Base-by-base conservation (phyloP, 2,113 vertebrate species). In the Amblyopsis rosae region DNA sequence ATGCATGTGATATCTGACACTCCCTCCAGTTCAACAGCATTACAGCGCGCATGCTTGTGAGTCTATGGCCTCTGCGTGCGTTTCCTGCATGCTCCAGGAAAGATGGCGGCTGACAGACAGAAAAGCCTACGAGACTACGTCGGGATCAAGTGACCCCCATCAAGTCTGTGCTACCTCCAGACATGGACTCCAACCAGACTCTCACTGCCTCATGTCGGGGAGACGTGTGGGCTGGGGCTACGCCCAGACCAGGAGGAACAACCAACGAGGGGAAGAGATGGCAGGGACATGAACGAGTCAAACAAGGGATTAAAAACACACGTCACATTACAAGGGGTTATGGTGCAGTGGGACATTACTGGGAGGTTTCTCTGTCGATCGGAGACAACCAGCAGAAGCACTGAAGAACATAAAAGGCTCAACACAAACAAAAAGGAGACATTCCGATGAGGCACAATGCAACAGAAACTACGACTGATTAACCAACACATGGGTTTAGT, bases 171-270 rank as follows among this genome's bases (percentile, higher is more conserved):
- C 97, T 98, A 98, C 98, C 98, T 99, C 96, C 94, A 77, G 96
- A 94, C 90, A 98, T 88, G 48, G 96, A 95, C 89, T 98, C 96
- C 96, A 99, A 93, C 98, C 98, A 99, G 92, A 97, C 95, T 93
- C 95, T 94, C 88, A 99, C 96, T 72, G 95, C 96, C 85, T 97
- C 95, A 66, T 91, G 94, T 88, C 94, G 96, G 86, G 94, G 59
- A 88, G 96, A 96, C 70, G 93, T 93, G 90, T 94, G 95, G 93
- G 92, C 93, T 49, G 94, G 93, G 75, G 91, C 98, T 99, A 95
- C 90, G 93, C 90, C 93, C 89, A 91, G 82, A 87, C 78, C 89
- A 71, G 92, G 81, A 57, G 82, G n/a, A n/a, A n/a, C n/a, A n/a
- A 71, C 59, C n/a, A n/a, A 82, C 62, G 62, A 6, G 54, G 85